Evolutionary conservation across 2,888 invertebrate genomes (phyloP).

Genomic region (Tipula vernalis): DNA sequence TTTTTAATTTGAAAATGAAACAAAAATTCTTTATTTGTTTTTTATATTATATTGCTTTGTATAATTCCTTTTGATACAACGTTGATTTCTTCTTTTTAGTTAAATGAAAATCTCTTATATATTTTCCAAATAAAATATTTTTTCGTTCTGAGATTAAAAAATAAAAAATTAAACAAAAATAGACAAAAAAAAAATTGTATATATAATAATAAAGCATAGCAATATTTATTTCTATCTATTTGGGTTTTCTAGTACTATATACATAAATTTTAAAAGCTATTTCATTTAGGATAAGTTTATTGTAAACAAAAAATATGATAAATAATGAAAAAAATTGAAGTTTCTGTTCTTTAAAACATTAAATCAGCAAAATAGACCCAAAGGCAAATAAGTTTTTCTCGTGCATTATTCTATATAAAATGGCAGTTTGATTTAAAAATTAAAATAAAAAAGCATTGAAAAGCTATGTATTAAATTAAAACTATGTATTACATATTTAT

Average conservation of each 20-base stretch:
- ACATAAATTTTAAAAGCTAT: background rate
- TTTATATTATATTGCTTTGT: background rate
- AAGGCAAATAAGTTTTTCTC: background rate
- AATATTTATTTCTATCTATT: background rate
- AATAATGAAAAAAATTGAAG: conserved; percentile 4
- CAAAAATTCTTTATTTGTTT: background rate
- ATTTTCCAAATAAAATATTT: background rate
- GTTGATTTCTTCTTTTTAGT: background rate
- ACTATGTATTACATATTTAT: background rate
- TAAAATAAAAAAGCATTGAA: background rate
- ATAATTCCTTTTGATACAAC: background rate
- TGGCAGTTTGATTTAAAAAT: background rate
- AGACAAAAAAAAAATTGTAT: background rate
- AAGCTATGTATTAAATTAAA: background rate
- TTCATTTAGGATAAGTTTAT: background rate
- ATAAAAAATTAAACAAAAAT: conserved; percentile 5
- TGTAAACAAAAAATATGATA: background rate
- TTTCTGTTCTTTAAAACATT: background rate
- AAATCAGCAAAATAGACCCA: background rate
- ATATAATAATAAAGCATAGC: background rate
- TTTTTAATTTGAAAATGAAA: background rate
- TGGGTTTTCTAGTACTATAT: background rate
- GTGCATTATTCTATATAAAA: background rate
- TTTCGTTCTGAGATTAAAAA: conserved; percentile 5
- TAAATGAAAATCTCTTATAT: conserved; percentile 9